Conservation (phyloP, 2,113 vertebrate species). For the Ochotona princeps region DNA sequence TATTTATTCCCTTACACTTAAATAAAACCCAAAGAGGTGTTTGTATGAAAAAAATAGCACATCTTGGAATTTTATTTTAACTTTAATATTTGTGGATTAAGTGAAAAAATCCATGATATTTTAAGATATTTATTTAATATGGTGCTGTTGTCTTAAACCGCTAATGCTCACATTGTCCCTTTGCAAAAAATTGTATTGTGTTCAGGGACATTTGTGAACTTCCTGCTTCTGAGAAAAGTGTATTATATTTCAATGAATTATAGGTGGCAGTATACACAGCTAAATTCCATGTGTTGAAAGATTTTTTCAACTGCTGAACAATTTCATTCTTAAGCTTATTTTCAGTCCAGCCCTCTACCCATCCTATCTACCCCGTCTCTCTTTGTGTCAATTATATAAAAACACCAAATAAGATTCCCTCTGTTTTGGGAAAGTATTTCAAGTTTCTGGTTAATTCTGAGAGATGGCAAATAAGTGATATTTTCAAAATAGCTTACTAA, state of each 20-base stretch:
- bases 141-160: neutral
- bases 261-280: conserved; percentile 73
- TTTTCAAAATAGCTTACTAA: neutral
- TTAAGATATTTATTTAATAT: neutral
- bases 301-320: neutral
- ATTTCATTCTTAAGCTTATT: conserved; percentile 19
- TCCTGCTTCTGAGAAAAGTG: conserved; percentile 24
- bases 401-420: neutral
- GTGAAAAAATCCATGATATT: neutral
- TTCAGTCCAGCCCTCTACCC: neutral
- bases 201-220: neutral
- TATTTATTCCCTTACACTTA: conserved; percentile 15
- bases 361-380: neutral
- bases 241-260: conserved; percentile 61
- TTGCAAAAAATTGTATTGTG: neutral
- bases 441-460: conserved; percentile 22
- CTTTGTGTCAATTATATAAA: neutral
- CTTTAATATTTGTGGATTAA: conserved; percentile 3
- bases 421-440: conserved; percentile 10
- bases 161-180: neutral
- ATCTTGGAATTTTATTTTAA: conserved; percentile 7
- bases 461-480: neutral
- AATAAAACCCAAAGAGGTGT: neutral
- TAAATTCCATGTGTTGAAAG: conserved; percentile 19
- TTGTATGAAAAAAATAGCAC: neutral